Conservation (phyloP, 2,113 vertebrate species). For the Myotis davidii region DNA sequence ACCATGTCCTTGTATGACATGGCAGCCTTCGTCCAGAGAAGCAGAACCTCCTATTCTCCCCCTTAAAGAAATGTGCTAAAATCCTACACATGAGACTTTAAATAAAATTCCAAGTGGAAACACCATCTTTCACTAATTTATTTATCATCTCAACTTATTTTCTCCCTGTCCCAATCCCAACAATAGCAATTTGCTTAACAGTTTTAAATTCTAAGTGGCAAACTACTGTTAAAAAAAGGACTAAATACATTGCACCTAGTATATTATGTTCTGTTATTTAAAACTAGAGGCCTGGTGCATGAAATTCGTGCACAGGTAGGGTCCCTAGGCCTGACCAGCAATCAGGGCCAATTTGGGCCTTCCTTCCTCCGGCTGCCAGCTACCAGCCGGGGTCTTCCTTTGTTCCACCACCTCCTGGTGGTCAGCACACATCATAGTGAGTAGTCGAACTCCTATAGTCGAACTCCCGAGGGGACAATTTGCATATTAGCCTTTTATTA, state of each 20-base stretch:
- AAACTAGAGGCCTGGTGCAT: no score
- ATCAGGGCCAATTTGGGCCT: no score
- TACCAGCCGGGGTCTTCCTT: no score
- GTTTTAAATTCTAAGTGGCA: background rate
- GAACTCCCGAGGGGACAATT: no score
- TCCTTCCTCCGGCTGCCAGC: no score
- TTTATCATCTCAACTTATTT: background rate
- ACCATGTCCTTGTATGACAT: background rate
- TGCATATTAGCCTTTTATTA: no score
- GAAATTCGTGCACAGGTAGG: no score
- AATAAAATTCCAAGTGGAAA: background rate
- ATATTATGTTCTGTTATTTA: background rate
- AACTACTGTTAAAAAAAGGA: background rate
- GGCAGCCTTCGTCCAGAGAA: background rate
- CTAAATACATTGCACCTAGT: background rate
- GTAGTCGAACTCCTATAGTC: no score
- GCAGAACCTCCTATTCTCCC: background rate
- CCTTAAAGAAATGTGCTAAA: background rate
- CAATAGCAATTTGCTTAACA: background rate
- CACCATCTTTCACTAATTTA: background rate
- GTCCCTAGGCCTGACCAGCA: no score
- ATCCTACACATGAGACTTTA: background rate
- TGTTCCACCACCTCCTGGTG: no score
- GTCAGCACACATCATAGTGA: no score
- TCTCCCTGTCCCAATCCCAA: background rate